Evolutionary conservation across 1,140 invertebrate species (phyloP).

Genomic region (Cotesia vestalis): DNA sequence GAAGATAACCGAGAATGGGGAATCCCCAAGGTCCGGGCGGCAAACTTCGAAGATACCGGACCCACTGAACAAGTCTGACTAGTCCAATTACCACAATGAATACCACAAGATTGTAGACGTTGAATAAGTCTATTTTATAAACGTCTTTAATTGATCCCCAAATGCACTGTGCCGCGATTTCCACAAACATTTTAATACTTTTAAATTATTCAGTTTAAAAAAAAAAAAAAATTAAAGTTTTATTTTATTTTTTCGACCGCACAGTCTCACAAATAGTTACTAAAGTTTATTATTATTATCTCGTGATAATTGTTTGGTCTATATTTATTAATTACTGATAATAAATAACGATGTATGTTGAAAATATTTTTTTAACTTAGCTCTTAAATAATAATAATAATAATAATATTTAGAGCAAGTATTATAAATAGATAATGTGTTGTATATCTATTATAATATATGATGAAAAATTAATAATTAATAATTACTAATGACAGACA

Average conservation of each 20-base stretch:
- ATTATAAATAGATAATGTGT: too few relatives aligned
- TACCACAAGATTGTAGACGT: conserved; percentile 57
- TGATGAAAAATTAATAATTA: too few relatives aligned
- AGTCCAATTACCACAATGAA: conserved; percentile 67
- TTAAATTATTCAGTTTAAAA: neutral
- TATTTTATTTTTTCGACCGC: neutral
- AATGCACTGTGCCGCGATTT: conserved; percentile 47
- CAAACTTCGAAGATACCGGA: conserved; percentile 68
- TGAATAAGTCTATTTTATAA: conserved; percentile 40
- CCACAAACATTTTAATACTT: conserved; percentile 51
- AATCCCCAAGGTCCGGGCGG: conserved; percentile 88
- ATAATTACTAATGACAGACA: too few relatives aligned
- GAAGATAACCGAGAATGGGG: conserved; percentile 83
- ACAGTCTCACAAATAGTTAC: too few relatives aligned
- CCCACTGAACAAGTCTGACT: conserved; percentile 65
- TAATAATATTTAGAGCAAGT: too few relatives aligned
- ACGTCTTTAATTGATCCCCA: conserved; percentile 44
- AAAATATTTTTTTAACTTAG: too few relatives aligned
- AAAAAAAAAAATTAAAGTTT: neutral
- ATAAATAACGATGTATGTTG: too few relatives aligned
- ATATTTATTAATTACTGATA: too few relatives aligned
- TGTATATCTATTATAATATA: too few relatives aligned
- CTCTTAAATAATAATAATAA: neutral
- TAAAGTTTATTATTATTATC: too few relatives aligned
- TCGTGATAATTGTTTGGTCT: too few relatives aligned